Conservation (phyloP, 2,888 invertebrate genomes). For the Slavum lentiscoides region DNA sequence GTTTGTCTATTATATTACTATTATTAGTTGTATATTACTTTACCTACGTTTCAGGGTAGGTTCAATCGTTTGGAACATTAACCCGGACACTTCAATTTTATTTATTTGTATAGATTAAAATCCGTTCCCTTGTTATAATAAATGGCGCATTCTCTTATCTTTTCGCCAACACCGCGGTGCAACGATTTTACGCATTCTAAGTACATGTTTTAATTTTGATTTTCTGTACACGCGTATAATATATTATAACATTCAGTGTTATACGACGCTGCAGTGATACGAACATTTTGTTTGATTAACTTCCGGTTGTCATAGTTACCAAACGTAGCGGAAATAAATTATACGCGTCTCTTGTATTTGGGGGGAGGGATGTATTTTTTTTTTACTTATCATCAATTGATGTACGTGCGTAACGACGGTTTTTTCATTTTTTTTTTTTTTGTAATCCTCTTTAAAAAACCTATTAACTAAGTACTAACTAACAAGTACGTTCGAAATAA, state of each 20-base stretch:
- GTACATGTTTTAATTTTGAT: neutral
- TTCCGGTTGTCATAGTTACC: conserved; percentile 50
- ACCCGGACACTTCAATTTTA: too few relatives aligned
- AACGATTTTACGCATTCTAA: neutral
- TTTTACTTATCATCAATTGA: conserved; percentile 24
- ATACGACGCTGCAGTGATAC: neutral
- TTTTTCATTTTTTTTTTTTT: conserved; percentile 26
- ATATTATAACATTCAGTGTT: neutral
- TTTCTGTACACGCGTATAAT: neutral
- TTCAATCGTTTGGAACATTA: too few relatives aligned
- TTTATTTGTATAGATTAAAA: too few relatives aligned
- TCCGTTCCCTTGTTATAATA: too few relatives aligned
- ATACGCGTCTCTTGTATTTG: conserved; percentile 21
- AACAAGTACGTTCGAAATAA: neutral
- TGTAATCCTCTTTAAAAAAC: conserved; percentile 16
- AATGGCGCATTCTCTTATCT: neutral
- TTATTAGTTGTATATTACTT: too few relatives aligned
- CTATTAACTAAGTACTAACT: conserved; percentile 6
- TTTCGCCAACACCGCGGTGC: neutral
- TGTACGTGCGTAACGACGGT: conserved; percentile 37
- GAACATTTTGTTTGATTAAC: conserved; percentile 44
- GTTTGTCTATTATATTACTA: too few relatives aligned
- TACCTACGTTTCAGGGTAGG: too few relatives aligned
- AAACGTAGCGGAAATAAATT: conserved; percentile 47
- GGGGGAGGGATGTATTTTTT: neutral